These are phyloP conservation scores for Psittacara wagleri DNA, from an alignment of 2,113 vertebrate genomes.

Conservation along the genomic window DNA sequence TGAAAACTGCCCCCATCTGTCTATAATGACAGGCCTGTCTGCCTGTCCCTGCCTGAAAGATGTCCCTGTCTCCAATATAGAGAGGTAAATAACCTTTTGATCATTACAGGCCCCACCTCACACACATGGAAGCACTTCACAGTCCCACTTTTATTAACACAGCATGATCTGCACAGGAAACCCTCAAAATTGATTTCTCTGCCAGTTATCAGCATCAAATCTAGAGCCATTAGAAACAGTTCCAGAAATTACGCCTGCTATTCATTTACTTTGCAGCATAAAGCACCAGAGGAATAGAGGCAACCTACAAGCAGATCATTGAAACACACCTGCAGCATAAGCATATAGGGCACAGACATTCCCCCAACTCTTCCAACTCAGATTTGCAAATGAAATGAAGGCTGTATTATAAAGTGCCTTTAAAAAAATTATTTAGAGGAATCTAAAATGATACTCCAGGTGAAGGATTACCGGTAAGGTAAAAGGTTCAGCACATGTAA, in stretches of 20 bases:
- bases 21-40: not conserved
- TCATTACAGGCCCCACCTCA: not conserved
- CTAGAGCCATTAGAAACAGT: not conserved
- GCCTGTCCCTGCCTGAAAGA: not conserved
- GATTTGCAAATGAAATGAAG: not conserved
- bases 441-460: not conserved
- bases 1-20: not conserved
- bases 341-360: not conserved
- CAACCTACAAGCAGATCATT: not conserved
- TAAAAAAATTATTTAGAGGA: not conserved
- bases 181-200: not conserved
- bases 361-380: not conserved
- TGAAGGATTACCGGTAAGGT: not conserved
- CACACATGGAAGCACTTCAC: not conserved
- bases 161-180: not conserved
- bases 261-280: not conserved
- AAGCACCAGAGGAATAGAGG: not conserved
- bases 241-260: not conserved
- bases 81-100: not conserved
- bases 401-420: fast-evolving
- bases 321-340: not conserved
- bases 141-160: not conserved
- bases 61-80: not conserved
- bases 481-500: not conserved
- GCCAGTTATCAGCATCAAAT: not conserved